Base-by-base conservation (phyloP, 2,797 vertebrate genomes). In the Sitta carolinensis region DNA sequence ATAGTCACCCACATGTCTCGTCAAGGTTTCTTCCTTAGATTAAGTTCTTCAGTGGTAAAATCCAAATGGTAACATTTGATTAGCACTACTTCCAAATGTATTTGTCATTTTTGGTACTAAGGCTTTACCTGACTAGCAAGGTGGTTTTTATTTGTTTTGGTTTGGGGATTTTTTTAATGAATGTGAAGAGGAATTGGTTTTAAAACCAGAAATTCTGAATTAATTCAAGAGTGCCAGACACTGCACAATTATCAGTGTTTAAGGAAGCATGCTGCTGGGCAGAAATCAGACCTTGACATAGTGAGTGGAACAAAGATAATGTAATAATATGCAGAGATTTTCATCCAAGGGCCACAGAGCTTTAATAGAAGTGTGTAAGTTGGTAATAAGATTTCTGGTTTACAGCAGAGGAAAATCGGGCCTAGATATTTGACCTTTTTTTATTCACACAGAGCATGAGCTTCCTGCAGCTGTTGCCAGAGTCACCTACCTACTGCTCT, bases 31-130 rank as follows among this genome's bases (percentile, higher is more conserved):
- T 64, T 82, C 88, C 67, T 91, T 92, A 75, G 17, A 86, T 73
- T 89, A 96, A 97, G 42, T 90, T 85, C 30, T 88, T 94, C 48
- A 14, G 62, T 79, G 55, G 26, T 94, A 87, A 96, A 97, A 96
- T 95, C 82, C 73, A 95, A 94, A 87, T 76, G 27, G 72, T 63
- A 94, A 93, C 89, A 93, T 89, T 95, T 73, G 69, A 86, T 73
- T 93, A 93, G 42, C 54, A 67, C 43, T 93, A 38, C 43, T 75
- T 94, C 77, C 84, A 96, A 66, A 59, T 87, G 30, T 48, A 72
- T 38, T 67, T 84, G 43, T 87, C 38, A 48, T 15, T 91, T 96
- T 38, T 87, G 52, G 87, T 92, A 89, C 32, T 82, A 58, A 67
- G 16, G 25, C 11, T 25, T 81, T 66, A 86, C 11, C 18, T 70